phyloP scores from a whole-genome alignment of 2,113 vertebrate species.

The Chascanopsetta lugubris region DNA sequence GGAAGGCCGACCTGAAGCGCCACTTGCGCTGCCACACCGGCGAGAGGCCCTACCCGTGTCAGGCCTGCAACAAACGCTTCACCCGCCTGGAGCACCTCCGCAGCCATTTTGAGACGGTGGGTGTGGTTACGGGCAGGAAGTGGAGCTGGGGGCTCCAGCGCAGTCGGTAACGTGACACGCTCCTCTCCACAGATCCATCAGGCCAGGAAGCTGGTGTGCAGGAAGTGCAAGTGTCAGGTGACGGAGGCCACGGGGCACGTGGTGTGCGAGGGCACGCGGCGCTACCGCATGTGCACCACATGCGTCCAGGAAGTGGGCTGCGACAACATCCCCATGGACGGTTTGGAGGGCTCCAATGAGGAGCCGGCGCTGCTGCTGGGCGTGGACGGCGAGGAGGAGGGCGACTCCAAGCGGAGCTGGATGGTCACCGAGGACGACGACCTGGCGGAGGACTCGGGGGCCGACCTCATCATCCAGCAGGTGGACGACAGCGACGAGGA shows the following conservation, averaged over 20 bases:
- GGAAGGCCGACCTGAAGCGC: conserved; percentile 96
- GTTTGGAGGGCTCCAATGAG: conserved; percentile 77
- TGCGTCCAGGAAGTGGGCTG: conserved; percentile 93
- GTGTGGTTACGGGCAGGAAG: conserved; percentile 35
- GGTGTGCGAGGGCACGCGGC: conserved; percentile 91
- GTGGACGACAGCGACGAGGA: conserved; percentile 96
- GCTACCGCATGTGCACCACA: conserved; percentile 91
- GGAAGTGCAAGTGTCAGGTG: conserved; percentile 94
- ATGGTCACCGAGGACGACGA: conserved; percentile 86
- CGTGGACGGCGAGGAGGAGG: conserved; percentile 86
- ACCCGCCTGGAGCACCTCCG: conserved; percentile 95
- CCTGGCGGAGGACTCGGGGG: conserved; percentile 91
- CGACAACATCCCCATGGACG: conserved; percentile 86
- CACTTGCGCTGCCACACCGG: conserved; percentile 97
- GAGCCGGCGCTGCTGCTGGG: conserved; percentile 83
- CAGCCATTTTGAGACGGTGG: conserved; percentile 95
- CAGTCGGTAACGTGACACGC: background rate
- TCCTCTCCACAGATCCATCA: conserved; percentile 89
- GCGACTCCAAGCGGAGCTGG: conserved; percentile 84
- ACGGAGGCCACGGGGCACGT: conserved; percentile 93
- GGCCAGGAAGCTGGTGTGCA: conserved; percentile 95
- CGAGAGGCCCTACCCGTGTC: conserved; percentile 94
- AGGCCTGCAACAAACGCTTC: conserved; percentile 96
- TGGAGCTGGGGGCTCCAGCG: background rate
- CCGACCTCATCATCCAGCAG: conserved; percentile 93